Evolutionary conservation across 2,797 vertebrate genomes (phyloP), one percentile per base, ranked within the genome.

Genomic region (Danio kyathit): DNA sequence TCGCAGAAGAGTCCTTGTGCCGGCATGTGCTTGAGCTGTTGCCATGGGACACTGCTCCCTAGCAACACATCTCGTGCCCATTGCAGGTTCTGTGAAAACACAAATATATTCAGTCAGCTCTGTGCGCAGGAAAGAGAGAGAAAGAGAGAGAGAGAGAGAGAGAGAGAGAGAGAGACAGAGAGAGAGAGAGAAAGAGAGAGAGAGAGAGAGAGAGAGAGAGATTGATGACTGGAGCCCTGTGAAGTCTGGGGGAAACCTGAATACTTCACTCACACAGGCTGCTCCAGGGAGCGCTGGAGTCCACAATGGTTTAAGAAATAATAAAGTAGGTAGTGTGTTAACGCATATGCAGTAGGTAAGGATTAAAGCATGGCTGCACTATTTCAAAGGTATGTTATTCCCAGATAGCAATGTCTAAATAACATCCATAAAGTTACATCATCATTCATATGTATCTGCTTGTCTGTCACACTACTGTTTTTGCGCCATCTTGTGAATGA

Each of bases 1-100:
- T 99, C 98, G 0, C 95, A 99, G 95, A 99, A 99, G 93, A 99
- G 98, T 93, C 98, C 98, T 96, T 99, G 98, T 88, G 98, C 98
- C 87, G 98, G 98, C 98, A 99, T 99, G 96, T 99, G 98, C 94
- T 97, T 97, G 94, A 99, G 96, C 90, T 97, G 97, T 96, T 99
- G 98, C 98, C 98, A 99, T 85, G 96, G 96, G 92, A 97, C 93
- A 92, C 96, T 93, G 80, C 97, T 97, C 94, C 98, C 98, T 96
- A 99, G 96, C 95, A 99, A 97, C 96, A 99, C 97, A 12, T 99
- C 98, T 19, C 97, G 94, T 82, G 98, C 98, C 98, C 98, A 99
- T 93, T 96, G 97, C 93, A 99, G 95, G 92, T 99, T 99, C 98
- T 99, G 94, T 86, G 89, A 89, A 81, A 84, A 86, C 64, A 86